Evolutionary conservation across 1,140 invertebrate species (phyloP).

Genomic region (Melitaea cinxia): DNA sequence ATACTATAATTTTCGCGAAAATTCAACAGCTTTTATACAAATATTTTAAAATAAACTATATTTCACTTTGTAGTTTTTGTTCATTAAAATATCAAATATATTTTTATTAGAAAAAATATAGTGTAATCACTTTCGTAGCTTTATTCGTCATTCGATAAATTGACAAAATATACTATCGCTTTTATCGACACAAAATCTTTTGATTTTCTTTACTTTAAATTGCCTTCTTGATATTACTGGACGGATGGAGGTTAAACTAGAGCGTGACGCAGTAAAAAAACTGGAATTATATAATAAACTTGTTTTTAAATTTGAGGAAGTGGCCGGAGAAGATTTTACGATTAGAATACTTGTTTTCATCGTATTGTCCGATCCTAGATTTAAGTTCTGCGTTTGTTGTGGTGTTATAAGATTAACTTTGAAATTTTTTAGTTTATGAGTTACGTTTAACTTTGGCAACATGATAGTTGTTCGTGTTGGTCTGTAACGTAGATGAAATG

Average conservation of each 20-base stretch:
- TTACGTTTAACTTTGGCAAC: not conserved
- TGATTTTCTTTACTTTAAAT: not conserved
- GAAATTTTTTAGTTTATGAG: not conserved
- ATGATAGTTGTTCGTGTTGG: not conserved
- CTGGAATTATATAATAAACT: not conserved
- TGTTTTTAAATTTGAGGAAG: not conserved
- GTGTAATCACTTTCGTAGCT: too few species aligned
- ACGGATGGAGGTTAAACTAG: not conserved
- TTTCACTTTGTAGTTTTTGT: too few species aligned
- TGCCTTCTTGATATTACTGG: conserved; percentile 3
- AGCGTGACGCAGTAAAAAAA: not conserved
- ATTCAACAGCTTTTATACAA: too few species aligned
- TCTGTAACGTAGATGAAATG: not conserved
- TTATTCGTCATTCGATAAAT: conserved; percentile 31
- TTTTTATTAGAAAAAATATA: too few species aligned
- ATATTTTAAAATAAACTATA: too few species aligned
- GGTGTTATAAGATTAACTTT: not conserved
- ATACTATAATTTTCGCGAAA: too few species aligned
- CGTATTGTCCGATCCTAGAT: not conserved
- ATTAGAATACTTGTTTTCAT: not conserved
- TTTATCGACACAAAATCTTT: conserved; percentile 51
- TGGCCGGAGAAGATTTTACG: not conserved
- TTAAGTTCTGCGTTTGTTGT: not conserved
- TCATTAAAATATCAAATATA: too few species aligned
- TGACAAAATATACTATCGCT: conserved; percentile 56